These are phyloP conservation scores for Phrynocephalus forsythii DNA, from an alignment of 2,797 vertebrate species.

Conservation along the genomic window DNA sequence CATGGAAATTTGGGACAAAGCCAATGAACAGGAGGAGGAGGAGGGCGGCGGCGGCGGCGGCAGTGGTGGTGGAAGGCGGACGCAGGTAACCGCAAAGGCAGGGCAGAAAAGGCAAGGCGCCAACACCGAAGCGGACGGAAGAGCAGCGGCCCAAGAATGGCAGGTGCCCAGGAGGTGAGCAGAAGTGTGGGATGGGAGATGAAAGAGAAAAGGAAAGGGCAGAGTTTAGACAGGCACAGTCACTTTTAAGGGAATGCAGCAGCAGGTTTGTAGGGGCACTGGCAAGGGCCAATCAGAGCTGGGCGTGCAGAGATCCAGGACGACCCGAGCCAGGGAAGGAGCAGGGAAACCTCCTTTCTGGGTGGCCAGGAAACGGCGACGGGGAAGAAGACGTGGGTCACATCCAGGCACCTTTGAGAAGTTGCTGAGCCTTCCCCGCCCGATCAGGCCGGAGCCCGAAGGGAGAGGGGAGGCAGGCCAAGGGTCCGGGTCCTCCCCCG, in stretches of 20 bases:
- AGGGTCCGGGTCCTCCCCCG: not conserved
- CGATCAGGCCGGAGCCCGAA: too few species aligned
- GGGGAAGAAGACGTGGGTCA: slow-evolving; percentile 24
- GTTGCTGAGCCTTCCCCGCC: too few species aligned
- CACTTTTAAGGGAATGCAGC: not conserved
- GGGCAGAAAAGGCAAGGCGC: slow-evolving; percentile 10
- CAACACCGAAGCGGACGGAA: not conserved
- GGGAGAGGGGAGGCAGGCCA: too few species aligned
- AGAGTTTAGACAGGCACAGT: slow-evolving; percentile 74
- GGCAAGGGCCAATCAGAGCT: slow-evolving; percentile 67
- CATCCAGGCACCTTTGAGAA: too few species aligned
- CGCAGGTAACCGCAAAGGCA: not conserved
- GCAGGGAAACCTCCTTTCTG: too few species aligned
- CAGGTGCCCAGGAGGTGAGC: not conserved
- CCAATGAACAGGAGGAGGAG: slow-evolving; percentile 82
- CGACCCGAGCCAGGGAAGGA: slow-evolving; percentile 36
- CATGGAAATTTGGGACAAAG: slow-evolving; percentile 89
- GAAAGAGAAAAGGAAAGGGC: slow-evolving; percentile 69
- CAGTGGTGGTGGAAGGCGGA: too few species aligned
- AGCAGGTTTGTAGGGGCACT: slow-evolving; percentile 34
- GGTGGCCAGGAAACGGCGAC: slow-evolving; percentile 45
- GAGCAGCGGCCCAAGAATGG: not conserved
- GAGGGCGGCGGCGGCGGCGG: too few species aligned
- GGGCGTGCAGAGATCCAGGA: slow-evolving; percentile 59
- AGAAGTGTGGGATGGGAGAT: slow-evolving; percentile 33